Percentiles rank a stretch among this genome's conserved stretches.
phyloP scores from a whole-genome alignment of 2,888 invertebrate genomes.

The Volucella inflata region DNA sequence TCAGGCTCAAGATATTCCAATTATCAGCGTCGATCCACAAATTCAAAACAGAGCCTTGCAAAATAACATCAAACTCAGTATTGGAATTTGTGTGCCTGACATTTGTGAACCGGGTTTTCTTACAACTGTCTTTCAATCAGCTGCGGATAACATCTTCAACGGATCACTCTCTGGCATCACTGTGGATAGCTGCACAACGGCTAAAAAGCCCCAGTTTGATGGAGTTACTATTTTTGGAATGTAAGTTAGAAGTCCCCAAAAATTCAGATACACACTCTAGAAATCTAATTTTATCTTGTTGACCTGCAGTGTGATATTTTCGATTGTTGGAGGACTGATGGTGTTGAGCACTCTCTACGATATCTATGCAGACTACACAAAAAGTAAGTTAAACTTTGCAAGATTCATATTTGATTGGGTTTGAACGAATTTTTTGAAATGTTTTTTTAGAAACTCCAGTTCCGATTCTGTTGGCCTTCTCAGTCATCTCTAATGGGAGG shows the following conservation, averaged over 20 bases:
- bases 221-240: slow-evolving; percentile 20
- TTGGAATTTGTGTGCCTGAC: slow-evolving; percentile 73
- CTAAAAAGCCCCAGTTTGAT: background rate
- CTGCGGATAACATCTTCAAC: slow-evolving; percentile 21
- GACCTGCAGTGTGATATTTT: slow-evolving; percentile 27
- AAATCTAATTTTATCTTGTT: background rate
- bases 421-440: background rate
- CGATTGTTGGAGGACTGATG: slow-evolving; percentile 14
- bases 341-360: slow-evolving; percentile 25
- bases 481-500: slow-evolving; percentile 8
- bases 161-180: slow-evolving; percentile 13
- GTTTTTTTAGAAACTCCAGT: background rate
- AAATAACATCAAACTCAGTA: background rate
- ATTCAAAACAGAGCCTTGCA: no score
- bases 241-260: background rate
- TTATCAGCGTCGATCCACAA: background rate
- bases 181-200: background rate
- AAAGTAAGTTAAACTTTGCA: no score
- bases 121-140: slow-evolving; percentile 21
- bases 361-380: background rate
- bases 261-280: no score
- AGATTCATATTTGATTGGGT: no score
- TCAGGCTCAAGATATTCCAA: background rate
- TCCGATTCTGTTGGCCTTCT: slow-evolving; percentile 9
- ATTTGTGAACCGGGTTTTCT: slow-evolving; percentile 53